A percentile compares a stretch with the other conserved stretches of the same genome.
Conservation (phyloP, 2,797 vertebrate genomes). For the Sebastes jordani region DNA sequence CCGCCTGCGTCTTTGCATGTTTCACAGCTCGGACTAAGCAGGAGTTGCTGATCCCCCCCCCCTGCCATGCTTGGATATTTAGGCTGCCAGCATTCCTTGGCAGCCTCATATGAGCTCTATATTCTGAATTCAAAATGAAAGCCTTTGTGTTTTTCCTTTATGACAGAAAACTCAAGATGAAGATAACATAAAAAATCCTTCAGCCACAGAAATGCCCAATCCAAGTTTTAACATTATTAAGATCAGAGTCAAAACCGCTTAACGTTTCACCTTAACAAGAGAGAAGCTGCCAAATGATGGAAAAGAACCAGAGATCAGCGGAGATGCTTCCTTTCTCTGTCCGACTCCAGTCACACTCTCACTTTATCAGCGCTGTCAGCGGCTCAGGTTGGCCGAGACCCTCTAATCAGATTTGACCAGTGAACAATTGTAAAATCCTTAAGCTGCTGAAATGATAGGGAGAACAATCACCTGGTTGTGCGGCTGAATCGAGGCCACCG, state of each 20-base stretch:
- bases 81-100: conserved; percentile 29
- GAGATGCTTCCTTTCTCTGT: conserved; percentile 3
- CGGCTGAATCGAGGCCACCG: conserved; percentile 39
- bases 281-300: neutral
- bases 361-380: conserved; percentile 41
- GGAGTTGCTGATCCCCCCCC: conserved; percentile 2
- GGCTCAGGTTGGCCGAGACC: conserved; percentile 42
- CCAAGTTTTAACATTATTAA: neutral
- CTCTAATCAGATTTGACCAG: conserved; percentile 66
- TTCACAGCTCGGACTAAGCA: conserved; percentile 36
- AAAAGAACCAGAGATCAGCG: neutral
- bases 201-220: neutral
- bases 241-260: neutral
- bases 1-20: conserved; percentile 24
- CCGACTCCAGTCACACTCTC: conserved; percentile 35
- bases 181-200: neutral
- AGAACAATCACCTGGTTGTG: conserved; percentile 71
- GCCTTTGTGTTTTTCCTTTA: neutral
- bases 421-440: conserved; percentile 51
- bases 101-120: neutral
- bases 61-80: neutral
- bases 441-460: conserved; percentile 46
- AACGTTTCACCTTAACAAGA: neutral
- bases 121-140: conserved; percentile 7
- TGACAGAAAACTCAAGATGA: neutral